Percentiles rank a stretch among this genome's conserved stretches.
These are phyloP conservation scores for Psephotus haematonotus DNA, from an alignment of 2,113 vertebrate genomes.

Conservation along the genomic window DNA sequence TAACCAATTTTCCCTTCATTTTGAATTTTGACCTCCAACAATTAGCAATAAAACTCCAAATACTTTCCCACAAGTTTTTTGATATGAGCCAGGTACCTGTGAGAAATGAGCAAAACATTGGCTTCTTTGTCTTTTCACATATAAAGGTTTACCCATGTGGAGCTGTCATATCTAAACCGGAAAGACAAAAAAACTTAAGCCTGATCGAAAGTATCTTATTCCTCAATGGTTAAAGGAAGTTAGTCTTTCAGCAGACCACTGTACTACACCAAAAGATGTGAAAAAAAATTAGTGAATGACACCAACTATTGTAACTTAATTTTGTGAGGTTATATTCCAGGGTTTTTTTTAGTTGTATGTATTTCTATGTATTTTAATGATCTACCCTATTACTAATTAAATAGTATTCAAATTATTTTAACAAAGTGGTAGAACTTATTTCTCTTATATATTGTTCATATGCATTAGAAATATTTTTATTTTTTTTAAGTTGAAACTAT, in stretches of 20 bases:
- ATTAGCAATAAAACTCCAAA: neutral
- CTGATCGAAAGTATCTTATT: neutral
- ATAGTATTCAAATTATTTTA: neutral
- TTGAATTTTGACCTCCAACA: neutral
- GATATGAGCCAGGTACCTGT: neutral
- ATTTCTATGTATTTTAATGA: neutral
- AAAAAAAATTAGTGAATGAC: neutral
- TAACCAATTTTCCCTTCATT: neutral
- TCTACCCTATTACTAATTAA: neutral
- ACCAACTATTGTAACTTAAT: neutral
- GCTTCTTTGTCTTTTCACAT: neutral
- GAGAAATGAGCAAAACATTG: neutral
- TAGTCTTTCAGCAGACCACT: neutral
- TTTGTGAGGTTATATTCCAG: neutral
- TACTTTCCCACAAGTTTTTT: neutral
- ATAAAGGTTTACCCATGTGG: neutral
- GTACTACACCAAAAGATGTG: neutral
- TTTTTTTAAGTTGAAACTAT: neutral
- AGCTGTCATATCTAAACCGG: fast-evolving
- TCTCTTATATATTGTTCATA: neutral
- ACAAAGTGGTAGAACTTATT: neutral
- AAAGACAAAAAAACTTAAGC: neutral
- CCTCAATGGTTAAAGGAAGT: fast-evolving
- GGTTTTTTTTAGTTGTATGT: neutral
- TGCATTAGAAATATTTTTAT: neutral